Percentiles rank a stretch among this genome's conserved stretches.
Conservation (phyloP, 2,797 vertebrate genomes). For the Botia kubotai region DNA sequence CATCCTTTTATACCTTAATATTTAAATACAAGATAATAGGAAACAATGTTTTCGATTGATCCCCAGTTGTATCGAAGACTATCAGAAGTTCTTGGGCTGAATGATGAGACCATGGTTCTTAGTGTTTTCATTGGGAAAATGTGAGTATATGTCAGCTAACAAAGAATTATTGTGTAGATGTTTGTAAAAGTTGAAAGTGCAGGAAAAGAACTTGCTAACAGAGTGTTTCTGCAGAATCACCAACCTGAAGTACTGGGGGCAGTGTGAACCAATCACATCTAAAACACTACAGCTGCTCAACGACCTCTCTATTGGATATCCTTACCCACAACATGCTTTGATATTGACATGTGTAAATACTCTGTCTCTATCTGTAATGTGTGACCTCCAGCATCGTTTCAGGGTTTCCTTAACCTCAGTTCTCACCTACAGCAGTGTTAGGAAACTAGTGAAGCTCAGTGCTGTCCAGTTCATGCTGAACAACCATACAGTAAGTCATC, state of each 20-base stretch:
- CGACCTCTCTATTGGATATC: slow-evolving; percentile 99
- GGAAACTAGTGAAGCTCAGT: slow-evolving; percentile 96
- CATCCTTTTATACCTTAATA: no score
- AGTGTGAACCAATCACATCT: slow-evolving; percentile 97
- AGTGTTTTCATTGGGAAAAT: slow-evolving; percentile 99
- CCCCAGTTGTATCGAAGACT: slow-evolving; percentile 92
- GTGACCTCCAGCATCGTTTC: neutral
- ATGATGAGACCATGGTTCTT: slow-evolving; percentile 98
- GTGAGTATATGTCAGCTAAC: slow-evolving; percentile 76
- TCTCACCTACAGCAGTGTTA: slow-evolving; percentile 93
- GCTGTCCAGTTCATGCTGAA: slow-evolving; percentile 99
- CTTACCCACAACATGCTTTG: slow-evolving; percentile 69
- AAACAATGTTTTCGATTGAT: slow-evolving; percentile 22
- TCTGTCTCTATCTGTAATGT: neutral
- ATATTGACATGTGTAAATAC: neutral
- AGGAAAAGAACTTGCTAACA: neutral
- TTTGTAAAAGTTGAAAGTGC: neutral
- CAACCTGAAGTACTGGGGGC: slow-evolving; percentile 99
- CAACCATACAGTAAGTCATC: slow-evolving; percentile 92
- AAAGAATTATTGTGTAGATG: neutral
- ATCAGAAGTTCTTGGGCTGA: slow-evolving; percentile 94
- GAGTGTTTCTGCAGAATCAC: slow-evolving; percentile 86
- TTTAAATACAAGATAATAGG: neutral
- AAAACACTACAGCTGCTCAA: slow-evolving; percentile 99
- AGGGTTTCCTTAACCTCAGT: slow-evolving; percentile 77